phyloP scores from a whole-genome alignment of 2,888 invertebrate species.

The Dinocampus coccinellae region DNA sequence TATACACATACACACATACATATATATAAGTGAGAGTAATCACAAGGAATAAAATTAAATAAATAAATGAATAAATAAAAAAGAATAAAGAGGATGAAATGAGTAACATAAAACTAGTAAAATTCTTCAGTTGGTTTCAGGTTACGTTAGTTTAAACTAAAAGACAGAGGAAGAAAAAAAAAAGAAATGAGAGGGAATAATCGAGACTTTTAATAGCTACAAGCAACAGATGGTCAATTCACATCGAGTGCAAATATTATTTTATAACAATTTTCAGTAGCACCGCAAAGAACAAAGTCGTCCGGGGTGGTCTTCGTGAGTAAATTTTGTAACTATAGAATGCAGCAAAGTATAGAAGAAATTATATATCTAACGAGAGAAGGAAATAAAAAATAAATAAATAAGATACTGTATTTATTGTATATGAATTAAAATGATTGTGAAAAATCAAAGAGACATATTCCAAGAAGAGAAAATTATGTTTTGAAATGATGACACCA shows the following conservation, averaged over 20 bases:
- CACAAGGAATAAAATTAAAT: no score
- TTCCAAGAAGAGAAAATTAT: neutral
- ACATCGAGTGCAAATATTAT: constrained; percentile 35
- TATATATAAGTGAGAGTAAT: neutral
- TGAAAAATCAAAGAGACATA: neutral
- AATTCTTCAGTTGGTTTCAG: constrained; percentile 40
- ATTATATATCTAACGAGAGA: neutral
- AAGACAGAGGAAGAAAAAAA: neutral
- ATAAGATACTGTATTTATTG: neutral
- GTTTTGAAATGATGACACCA: neutral
- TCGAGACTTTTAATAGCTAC: constrained; percentile 38
- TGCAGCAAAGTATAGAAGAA: neutral
- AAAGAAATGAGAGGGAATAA: neutral
- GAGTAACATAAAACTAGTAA: constrained; percentile 42
- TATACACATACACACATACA: neutral
- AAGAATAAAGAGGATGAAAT: constrained; percentile 32
- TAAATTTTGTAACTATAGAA: constrained; percentile 25
- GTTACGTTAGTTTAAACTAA: constrained; percentile 41
- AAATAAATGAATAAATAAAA: constrained; percentile 18
- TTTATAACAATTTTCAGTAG: neutral
- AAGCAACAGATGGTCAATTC: constrained; percentile 48
- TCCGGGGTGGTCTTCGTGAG: constrained; percentile 16
- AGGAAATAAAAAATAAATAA: neutral
- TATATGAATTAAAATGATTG: neutral
- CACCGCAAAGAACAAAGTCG: constrained; percentile 7